Evolutionary conservation across 2,113 vertebrate genomes (phyloP).

Genomic region (Circaetus cinerascens): DNA sequence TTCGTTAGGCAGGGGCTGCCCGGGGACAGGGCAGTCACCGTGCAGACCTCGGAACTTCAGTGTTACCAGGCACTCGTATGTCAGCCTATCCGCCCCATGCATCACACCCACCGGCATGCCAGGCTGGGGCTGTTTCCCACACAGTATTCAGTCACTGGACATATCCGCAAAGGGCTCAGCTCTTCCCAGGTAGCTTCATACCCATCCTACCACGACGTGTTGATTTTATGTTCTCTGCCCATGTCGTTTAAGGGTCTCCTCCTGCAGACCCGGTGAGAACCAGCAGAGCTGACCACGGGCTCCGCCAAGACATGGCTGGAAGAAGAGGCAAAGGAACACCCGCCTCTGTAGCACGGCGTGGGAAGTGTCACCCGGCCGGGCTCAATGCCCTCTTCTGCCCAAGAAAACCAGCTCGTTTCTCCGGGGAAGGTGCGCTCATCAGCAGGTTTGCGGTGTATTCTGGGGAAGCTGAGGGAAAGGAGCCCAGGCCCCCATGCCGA

Average conservation of each 20-base stretch:
- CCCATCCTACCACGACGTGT: neutral
- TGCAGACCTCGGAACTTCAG: neutral
- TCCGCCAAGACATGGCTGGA: neutral
- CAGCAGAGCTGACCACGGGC: neutral
- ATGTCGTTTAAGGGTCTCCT: neutral
- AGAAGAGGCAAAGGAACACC: neutral
- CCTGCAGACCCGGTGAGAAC: neutral
- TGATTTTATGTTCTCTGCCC: neutral
- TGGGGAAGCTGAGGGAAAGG: neutral
- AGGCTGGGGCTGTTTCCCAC: neutral
- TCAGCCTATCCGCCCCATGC: fast-evolving
- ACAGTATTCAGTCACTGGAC: fast-evolving
- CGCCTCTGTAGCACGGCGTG: fast-evolving
- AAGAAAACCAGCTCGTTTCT: neutral
- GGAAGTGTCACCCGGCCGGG: neutral
- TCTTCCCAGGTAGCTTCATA: neutral
- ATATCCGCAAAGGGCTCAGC: neutral
- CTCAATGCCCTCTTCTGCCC: neutral
- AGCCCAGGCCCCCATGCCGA: fast-evolving
- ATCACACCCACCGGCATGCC: neutral
- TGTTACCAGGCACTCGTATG: neutral
- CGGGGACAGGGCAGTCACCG: neutral
- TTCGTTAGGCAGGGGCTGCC: neutral
- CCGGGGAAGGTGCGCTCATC: neutral
- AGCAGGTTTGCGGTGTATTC: neutral